Conservation (phyloP, 2,888 invertebrate genomes). For the Synanthedon vespiformis region DNA sequence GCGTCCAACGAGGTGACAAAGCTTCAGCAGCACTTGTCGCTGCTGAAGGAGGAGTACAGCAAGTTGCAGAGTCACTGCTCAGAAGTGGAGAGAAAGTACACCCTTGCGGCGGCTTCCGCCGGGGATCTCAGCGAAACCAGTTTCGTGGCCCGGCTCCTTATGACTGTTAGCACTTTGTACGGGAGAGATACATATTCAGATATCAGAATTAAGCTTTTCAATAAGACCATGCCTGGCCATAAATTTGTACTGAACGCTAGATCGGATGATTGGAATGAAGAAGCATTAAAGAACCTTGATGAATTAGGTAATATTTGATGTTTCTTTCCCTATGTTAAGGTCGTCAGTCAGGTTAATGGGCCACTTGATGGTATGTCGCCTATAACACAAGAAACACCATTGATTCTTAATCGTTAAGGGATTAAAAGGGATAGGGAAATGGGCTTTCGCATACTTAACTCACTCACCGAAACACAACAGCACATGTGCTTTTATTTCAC, state of each 20-base stretch:
- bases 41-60: conserved; percentile 91
- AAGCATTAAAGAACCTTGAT: conserved; percentile 73
- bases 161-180: conserved; percentile 85
- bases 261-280: conserved; percentile 87
- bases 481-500: no score
- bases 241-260: conserved; percentile 90
- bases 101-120: conserved; percentile 78
- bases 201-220: conserved; percentile 79
- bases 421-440: no score
- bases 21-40: conserved; percentile 85
- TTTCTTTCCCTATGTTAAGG: background rate
- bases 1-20: conserved; percentile 74
- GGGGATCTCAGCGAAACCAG: conserved; percentile 77
- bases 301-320: conserved; percentile 71
- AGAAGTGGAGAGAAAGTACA: conserved; percentile 87
- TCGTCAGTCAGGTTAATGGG: background rate
- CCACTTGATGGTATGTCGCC: no score
- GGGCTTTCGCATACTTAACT: no score
- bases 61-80: conserved; percentile 85
- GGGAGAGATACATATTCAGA: conserved; percentile 87
- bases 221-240: conserved; percentile 83
- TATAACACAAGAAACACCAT: no score
- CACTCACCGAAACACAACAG: no score
- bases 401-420: no score
- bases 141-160: conserved; percentile 86